Percentiles rank a stretch among this genome's conserved stretches.
Evolutionary conservation across 2,888 invertebrate genomes (phyloP).

Genomic region (Drosophila lacicola): DNA sequence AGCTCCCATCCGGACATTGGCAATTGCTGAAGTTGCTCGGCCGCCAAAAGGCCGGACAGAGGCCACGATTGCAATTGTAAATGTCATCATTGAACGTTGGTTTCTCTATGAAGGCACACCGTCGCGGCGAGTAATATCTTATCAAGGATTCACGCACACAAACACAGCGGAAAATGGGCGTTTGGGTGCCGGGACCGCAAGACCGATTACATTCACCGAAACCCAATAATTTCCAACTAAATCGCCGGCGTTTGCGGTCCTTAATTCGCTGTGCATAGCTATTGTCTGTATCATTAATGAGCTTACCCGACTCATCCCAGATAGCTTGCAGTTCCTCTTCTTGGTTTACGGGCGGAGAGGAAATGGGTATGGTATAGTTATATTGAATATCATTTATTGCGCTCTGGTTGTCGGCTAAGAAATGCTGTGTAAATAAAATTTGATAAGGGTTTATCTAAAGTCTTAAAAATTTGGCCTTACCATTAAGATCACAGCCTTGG

Average conservation of each 20-base stretch:
- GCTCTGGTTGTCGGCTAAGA: neutral
- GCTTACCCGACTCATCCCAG: slow-evolving; percentile 80
- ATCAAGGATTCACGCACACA: slow-evolving; percentile 87
- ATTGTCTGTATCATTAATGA: slow-evolving; percentile 75
- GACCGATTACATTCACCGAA: slow-evolving; percentile 92
- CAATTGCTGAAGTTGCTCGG: slow-evolving; percentile 92
- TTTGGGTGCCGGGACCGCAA: slow-evolving; percentile 88
- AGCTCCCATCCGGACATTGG: slow-evolving; percentile 87
- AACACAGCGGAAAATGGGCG: slow-evolving; percentile 86
- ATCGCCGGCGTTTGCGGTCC: slow-evolving; percentile 86
- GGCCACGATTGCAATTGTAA: slow-evolving; percentile 90
- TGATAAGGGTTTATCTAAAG: neutral
- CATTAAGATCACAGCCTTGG: slow-evolving; percentile 71
- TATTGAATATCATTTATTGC: slow-evolving; percentile 85
- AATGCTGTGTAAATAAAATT: slow-evolving; percentile 22
- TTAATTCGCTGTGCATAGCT: slow-evolving; percentile 47
- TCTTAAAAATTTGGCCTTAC: slow-evolving; percentile 42
- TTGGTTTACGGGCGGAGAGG: slow-evolving; percentile 83
- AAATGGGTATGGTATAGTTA: slow-evolving; percentile 92
- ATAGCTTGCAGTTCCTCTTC: slow-evolving; percentile 82
- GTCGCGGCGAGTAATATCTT: slow-evolving; percentile 88
- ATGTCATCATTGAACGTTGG: slow-evolving; percentile 87
- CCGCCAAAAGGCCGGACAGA: slow-evolving; percentile 93
- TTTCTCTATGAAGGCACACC: slow-evolving; percentile 88
- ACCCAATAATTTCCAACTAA: slow-evolving; percentile 91